Evolutionary conservation across 2,113 vertebrate species (phyloP).

Genomic region (Dromaius novaehollandiae): DNA sequence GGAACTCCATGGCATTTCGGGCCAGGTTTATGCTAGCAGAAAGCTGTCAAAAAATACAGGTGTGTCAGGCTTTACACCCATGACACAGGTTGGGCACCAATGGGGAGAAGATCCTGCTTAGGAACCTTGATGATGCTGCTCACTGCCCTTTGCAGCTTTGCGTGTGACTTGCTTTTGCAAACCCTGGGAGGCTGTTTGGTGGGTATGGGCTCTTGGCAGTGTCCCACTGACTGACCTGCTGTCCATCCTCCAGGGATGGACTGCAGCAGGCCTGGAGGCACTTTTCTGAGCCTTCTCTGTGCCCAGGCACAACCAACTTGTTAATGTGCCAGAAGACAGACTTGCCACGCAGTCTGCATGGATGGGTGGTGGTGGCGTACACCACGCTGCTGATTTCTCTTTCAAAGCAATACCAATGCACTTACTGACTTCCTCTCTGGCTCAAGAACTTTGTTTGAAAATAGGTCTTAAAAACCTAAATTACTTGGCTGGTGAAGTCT

Average conservation of each 20-base stretch:
- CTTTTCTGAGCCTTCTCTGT: not conserved
- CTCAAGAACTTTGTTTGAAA: not conserved
- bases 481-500: not conserved
- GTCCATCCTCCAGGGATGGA: not conserved
- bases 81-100: not conserved
- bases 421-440: not conserved
- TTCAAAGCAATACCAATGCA: fast-evolving
- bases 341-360: fast-evolving
- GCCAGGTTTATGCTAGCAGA: not conserved
- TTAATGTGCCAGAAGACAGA: fast-evolving
- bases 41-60: too few species aligned
- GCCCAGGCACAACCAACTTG: not conserved
- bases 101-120: not conserved
- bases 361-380: not conserved
- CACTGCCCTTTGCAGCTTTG: not conserved
- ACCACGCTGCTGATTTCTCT: not conserved
- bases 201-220: not conserved
- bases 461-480: not conserved
- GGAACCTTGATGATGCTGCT: not conserved
- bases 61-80: not conserved
- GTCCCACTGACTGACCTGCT: not conserved
- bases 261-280: not conserved
- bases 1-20: not conserved
- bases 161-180: not conserved
- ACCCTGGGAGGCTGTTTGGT: not conserved